Conservation (phyloP, 1,140 invertebrate species). For the Hypsibius dujardini region DNA sequence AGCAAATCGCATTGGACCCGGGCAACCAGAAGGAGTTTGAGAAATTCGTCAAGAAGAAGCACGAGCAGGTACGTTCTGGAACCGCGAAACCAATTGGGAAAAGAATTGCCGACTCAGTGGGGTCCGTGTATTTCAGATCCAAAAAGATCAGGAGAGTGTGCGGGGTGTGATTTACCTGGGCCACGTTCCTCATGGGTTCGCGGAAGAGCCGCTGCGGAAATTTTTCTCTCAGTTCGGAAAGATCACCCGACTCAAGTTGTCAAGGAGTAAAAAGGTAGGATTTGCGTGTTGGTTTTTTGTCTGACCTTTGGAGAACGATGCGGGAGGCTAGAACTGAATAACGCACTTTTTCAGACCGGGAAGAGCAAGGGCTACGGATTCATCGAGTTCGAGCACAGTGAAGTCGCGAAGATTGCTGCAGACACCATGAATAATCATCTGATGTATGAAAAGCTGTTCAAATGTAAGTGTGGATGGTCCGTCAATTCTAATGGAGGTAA, state of each 20-base stretch:
- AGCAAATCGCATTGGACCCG: slow-evolving; percentile 22
- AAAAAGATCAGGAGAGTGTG: not conserved
- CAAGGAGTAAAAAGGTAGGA: slow-evolving; percentile 53
- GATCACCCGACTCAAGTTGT: slow-evolving; percentile 53
- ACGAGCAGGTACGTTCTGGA: slow-evolving; percentile 23
- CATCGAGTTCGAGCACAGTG: slow-evolving; percentile 58
- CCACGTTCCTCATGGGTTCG: slow-evolving; percentile 81
- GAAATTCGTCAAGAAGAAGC: slow-evolving; percentile 24
- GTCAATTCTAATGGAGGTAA: too few species aligned
- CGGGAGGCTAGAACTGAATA: too few species aligned
- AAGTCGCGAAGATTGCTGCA: slow-evolving; percentile 82
- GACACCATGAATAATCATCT: slow-evolving; percentile 92
- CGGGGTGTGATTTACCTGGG: slow-evolving; percentile 57
- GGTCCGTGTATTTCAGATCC: not conserved
- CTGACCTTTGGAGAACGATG: too few species aligned
- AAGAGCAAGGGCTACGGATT: slow-evolving; percentile 68
- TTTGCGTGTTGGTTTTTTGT: too few species aligned
- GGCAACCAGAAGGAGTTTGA: slow-evolving; percentile 26
- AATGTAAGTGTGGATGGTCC: slow-evolving; percentile 40
- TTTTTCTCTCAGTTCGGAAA: slow-evolving; percentile 79
- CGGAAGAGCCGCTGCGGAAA: slow-evolving; percentile 58
- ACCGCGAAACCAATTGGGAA: slow-evolving; percentile 5
- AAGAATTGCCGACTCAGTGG: not conserved
- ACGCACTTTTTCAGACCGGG: slow-evolving; percentile 48
- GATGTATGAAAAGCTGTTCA: slow-evolving; percentile 59